Conservation (phyloP, 2,113 vertebrate genomes). For the Hippopotamus amphibius region DNA sequence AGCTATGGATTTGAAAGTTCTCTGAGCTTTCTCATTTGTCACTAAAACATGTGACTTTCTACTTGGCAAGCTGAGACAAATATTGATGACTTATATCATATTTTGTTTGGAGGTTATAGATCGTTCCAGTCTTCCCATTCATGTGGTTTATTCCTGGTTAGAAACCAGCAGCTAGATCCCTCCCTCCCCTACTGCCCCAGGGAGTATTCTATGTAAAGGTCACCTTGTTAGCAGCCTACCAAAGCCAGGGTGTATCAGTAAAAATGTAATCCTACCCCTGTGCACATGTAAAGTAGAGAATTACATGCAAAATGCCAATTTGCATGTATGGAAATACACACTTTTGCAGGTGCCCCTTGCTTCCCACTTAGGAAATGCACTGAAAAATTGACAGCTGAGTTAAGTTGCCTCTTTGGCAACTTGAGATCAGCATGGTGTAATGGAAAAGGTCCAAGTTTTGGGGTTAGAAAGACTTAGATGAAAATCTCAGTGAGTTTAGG, state of each 20-base stretch:
- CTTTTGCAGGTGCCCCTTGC: slow-evolving; percentile 52
- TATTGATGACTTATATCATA: background rate
- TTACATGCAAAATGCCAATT: slow-evolving; percentile 62
- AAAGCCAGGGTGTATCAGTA: slow-evolving; percentile 38
- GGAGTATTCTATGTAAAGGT: background rate
- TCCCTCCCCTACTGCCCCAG: fast-evolving
- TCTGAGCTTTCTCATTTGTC: slow-evolving; percentile 45
- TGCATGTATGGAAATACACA: slow-evolving; percentile 67
- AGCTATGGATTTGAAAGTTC: slow-evolving; percentile 41
- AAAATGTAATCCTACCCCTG: background rate
- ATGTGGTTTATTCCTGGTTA: slow-evolving; percentile 31
- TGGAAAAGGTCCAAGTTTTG: background rate
- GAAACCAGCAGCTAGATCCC: background rate
- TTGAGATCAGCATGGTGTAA: background rate
- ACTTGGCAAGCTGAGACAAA: slow-evolving; percentile 5
- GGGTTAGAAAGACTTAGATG: slow-evolving; percentile 19
- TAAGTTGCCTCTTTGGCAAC: background rate
- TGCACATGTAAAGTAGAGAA: slow-evolving; percentile 55
- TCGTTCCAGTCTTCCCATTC: background rate
- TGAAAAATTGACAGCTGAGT: slow-evolving; percentile 6
- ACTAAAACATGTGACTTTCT: slow-evolving; percentile 37
- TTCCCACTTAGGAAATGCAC: slow-evolving; percentile 28
- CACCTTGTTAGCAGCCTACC: background rate
- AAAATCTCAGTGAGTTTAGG: slow-evolving; percentile 39
- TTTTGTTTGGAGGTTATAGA: slow-evolving; percentile 57